Evolutionary conservation across 2,888 invertebrate species (phyloP), one percentile per base, ranked within the genome.

Genomic region (Thereva nobilitata): DNA sequence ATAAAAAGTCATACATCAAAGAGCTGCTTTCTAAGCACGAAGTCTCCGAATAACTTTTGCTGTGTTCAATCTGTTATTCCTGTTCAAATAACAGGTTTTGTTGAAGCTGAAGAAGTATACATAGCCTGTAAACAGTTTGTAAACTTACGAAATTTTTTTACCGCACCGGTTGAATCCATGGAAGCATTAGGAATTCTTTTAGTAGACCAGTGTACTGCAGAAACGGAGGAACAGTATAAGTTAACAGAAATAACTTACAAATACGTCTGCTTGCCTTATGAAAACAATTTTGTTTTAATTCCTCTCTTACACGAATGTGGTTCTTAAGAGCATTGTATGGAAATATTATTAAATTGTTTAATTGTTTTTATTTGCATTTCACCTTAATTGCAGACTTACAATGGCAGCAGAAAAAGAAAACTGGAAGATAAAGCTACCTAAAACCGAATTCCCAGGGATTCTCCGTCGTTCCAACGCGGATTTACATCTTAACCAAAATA

Each of bases 81-180:
- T 38, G 49, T 59, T 35, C 37, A 59, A 49, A 59, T 59, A 47
- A 49, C 45, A 38, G 59, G 49, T 5, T 59, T 59, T 38, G 9
- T n/a, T 40, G 35, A 59, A 38, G 49, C 9, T 8, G 37, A 45
- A 7, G 37, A 47, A 35, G 7, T 9, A 12, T 59, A 47, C 9
- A 37, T 59, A 4, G 5, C 6, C n/a, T 34, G 35, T 7, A 50
- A 3, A 50, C 34, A n/a, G 8, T 7, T 34, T 34, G 4, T 8
- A 50, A 50, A 50, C 9, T 50, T 34, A 35, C 10, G 12, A 35
- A 35, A 23, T 38, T 47, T 38, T 45, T 66, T 49, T 49, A 42
- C 38, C 4, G 49, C 47, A 9, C 66, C 66, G 1, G 9, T 66
- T 35, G 9, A 61, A 34, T 59, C 57, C 8, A 45, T 10, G 9